A percentile compares a stretch with the other conserved stretches of the same genome.
phyloP scores from a whole-genome alignment of 2,888 invertebrate species.

The Dendrolimus pini region DNA sequence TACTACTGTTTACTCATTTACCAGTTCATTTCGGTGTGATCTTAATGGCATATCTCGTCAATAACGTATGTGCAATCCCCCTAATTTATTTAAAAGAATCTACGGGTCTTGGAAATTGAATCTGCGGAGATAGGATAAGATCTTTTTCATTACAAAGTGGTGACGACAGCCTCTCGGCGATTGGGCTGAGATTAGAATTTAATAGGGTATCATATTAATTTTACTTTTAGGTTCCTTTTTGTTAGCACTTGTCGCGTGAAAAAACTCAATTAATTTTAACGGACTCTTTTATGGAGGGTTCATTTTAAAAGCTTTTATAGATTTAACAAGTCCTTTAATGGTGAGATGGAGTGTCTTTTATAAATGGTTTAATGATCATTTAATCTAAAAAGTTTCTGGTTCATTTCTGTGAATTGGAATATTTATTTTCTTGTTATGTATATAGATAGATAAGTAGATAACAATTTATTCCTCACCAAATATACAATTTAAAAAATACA shows the following conservation, averaged over 20 bases:
- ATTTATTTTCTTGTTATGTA: too few species aligned
- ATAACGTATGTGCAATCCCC: not conserved
- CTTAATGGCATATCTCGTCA: too few species aligned
- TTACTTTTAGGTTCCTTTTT: conserved; percentile 9
- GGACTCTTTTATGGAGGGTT: conserved; percentile 9
- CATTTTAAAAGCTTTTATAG: conserved; percentile 10
- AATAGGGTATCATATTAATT: conserved; percentile 34
- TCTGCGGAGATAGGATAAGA: conserved; percentile 35
- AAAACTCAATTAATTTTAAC: not conserved
- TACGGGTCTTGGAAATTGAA: conserved; percentile 39
- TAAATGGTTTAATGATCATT: conserved; percentile 2
- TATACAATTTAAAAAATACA: too few species aligned
- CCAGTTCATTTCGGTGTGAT: too few species aligned
- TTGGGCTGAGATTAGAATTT: conserved; percentile 31
- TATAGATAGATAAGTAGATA: too few species aligned
- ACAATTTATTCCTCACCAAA: too few species aligned
- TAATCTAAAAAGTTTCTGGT: too few species aligned
- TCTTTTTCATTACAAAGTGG: conserved; percentile 43
- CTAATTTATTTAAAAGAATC: conserved; percentile 16
- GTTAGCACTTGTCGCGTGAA: conserved; percentile 6
- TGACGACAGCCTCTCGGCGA: conserved; percentile 16
- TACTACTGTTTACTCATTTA: too few species aligned
- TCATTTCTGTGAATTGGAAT: too few species aligned
- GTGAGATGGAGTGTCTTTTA: conserved; percentile 1
- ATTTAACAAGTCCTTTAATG: conserved; percentile 1